Evolutionary conservation across 2,797 vertebrate genomes (phyloP).

Genomic region (Hippoglossus hippoglossus): DNA sequence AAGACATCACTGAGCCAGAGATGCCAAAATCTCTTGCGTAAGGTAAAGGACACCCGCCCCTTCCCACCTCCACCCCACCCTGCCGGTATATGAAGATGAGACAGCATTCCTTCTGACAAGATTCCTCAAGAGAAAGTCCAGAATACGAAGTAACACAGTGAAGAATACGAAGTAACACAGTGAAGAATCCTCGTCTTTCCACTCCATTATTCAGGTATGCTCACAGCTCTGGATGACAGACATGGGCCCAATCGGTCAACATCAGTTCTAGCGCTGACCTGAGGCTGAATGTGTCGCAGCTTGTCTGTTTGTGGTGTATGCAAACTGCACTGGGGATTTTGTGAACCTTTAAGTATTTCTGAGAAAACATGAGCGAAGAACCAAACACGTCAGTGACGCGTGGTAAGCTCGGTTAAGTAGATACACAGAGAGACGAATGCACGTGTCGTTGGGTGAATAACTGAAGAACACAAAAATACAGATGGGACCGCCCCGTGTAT

Average conservation of each 20-base stretch:
- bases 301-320: constrained; percentile 58
- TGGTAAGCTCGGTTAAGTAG: constrained; percentile 15
- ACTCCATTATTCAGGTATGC: constrained; percentile 48
- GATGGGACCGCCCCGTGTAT: constrained; percentile 13
- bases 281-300: constrained; percentile 64
- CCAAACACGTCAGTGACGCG: constrained; percentile 15
- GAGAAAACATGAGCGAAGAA: constrained; percentile 15
- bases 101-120: neutral
- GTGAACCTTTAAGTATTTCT: constrained; percentile 36
- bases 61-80: neutral
- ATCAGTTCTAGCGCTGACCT: constrained; percentile 39
- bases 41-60: neutral
- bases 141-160: neutral
- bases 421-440: constrained; percentile 9
- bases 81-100: neutral
- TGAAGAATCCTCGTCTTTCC: constrained; percentile 4
- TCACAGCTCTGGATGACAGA: constrained; percentile 49
- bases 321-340: constrained; percentile 31
- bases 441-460: constrained; percentile 4
- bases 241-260: constrained; percentile 49
- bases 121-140: neutral
- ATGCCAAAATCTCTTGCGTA: neutral
- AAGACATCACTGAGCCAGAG: constrained; percentile 24
- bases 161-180: constrained; percentile 15
- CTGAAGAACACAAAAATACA: constrained; percentile 23